Percentiles rank a stretch among this genome's conserved stretches.
Conservation (phyloP, 2,797 vertebrate genomes). For the Enteromius mattozi region DNA sequence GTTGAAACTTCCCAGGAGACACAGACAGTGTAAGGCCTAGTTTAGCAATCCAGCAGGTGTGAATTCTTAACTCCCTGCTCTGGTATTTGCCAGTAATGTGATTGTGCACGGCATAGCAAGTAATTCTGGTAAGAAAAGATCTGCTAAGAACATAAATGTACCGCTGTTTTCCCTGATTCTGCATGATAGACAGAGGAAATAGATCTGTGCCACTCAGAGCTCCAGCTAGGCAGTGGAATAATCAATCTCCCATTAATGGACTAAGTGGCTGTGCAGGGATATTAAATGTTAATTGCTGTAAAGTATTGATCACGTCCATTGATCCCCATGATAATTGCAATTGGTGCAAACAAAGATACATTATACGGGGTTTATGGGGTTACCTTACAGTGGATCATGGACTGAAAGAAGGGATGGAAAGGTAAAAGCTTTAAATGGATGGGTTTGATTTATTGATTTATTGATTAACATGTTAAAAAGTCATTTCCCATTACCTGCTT, state of each 20-base stretch:
- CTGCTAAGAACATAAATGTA: constrained; percentile 21
- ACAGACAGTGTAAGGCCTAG: not conserved
- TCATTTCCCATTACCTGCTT: not conserved
- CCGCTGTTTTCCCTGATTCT: not conserved
- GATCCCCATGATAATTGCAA: constrained; percentile 80
- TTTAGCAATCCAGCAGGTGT: not conserved
- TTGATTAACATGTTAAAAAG: not conserved
- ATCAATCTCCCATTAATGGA: constrained; percentile 84
- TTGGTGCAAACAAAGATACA: constrained; percentile 81
- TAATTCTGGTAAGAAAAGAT: constrained; percentile 16
- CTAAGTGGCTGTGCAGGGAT: constrained; percentile 84
- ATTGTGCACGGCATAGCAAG: constrained; percentile 1
- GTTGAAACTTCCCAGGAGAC: not conserved
- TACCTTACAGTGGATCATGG: constrained; percentile 62
- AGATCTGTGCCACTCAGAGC: constrained; percentile 73
- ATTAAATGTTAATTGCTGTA: constrained; percentile 87
- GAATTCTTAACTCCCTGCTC: constrained; percentile 2
- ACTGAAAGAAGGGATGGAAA: constrained; percentile 41
- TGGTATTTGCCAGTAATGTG: constrained; percentile 15
- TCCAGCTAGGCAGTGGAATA: constrained; percentile 72
- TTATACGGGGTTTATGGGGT: constrained; percentile 67
- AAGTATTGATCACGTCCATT: constrained; percentile 80
- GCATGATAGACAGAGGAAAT: constrained; percentile 74
- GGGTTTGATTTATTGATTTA: constrained; percentile 17
- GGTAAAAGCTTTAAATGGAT: constrained; percentile 19